Evolutionary conservation across 2,797 vertebrate species (phyloP).

Genomic region (Hylomyscus alleni): DNA sequence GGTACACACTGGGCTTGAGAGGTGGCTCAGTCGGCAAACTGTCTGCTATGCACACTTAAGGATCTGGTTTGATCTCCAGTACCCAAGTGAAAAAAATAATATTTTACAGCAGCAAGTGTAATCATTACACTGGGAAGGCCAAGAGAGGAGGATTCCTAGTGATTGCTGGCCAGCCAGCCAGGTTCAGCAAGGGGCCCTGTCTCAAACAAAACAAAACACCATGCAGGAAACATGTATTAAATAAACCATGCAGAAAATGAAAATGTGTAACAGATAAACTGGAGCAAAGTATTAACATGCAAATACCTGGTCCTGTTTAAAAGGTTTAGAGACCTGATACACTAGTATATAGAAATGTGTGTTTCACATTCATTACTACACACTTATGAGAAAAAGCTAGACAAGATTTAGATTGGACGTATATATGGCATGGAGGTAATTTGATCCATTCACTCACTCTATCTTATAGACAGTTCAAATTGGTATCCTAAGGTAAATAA

Average conservation of each 20-base stretch:
- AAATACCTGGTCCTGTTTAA: slow-evolving; percentile 19
- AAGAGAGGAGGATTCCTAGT: neutral
- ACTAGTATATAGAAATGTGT: neutral
- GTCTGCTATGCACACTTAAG: neutral
- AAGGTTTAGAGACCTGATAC: slow-evolving; percentile 16
- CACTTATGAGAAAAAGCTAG: slow-evolving; percentile 30
- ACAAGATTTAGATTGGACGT: slow-evolving; percentile 18
- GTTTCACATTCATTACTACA: neutral
- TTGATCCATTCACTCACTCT: neutral
- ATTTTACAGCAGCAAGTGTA: neutral
- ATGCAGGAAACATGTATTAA: neutral
- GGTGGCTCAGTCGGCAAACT: neutral
- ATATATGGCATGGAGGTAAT: neutral
- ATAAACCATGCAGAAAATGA: slow-evolving; percentile 20
- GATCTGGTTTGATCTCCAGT: neutral
- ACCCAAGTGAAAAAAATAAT: neutral
- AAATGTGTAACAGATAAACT: slow-evolving; percentile 2
- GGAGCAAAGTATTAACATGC: neutral
- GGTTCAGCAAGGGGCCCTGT: neutral
- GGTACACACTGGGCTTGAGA: neutral
- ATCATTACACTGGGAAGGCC: neutral
- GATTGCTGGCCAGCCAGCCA: neutral
- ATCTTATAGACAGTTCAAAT: slow-evolving; percentile 22
- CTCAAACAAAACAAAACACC: neutral
- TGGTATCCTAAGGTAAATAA: slow-evolving; percentile 7